Conservation (phyloP, 1,140 invertebrate species). For the Trachymyrmex septentrionalis region DNA sequence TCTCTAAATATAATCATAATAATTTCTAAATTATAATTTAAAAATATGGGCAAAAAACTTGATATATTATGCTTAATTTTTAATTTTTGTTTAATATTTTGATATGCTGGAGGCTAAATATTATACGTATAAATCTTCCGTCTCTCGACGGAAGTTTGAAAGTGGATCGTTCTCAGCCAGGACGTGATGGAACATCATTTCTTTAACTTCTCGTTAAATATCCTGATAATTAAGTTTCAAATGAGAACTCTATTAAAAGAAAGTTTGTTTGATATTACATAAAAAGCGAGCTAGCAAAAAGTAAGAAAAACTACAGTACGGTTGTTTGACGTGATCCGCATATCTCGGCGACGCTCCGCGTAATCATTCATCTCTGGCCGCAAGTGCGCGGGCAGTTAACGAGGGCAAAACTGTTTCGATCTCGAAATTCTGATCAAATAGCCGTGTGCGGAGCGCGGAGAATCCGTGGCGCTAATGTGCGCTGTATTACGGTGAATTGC, state of each 20-base stretch:
- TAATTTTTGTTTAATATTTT: neutral
- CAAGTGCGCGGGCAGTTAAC: conserved; percentile 47
- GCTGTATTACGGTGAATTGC: conserved; percentile 83
- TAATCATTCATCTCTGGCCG: conserved; percentile 20
- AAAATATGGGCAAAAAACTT: neutral
- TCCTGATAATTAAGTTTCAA: conserved; percentile 30
- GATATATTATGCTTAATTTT: neutral
- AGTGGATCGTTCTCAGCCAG: neutral
- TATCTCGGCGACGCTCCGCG: neutral
- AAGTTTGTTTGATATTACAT: neutral
- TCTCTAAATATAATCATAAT: neutral
- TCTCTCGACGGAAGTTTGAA: neutral
- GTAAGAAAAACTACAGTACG: neutral
- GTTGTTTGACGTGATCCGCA: neutral
- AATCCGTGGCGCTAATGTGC: conserved; percentile 77
- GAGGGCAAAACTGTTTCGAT: conserved; percentile 47
- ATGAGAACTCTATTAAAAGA: conserved; percentile 4
- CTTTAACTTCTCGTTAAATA: conserved; percentile 9
- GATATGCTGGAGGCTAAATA: neutral
- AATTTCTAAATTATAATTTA: neutral
- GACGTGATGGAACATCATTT: neutral
- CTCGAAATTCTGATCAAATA: conserved; percentile 68
- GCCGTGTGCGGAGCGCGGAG: neutral
- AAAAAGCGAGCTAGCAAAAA: neutral
- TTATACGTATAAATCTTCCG: neutral